A percentile compares a stretch with the other conserved stretches of the same genome.
Conservation (phyloP, 2,113 vertebrate species). For the Psephotus haematonotus region DNA sequence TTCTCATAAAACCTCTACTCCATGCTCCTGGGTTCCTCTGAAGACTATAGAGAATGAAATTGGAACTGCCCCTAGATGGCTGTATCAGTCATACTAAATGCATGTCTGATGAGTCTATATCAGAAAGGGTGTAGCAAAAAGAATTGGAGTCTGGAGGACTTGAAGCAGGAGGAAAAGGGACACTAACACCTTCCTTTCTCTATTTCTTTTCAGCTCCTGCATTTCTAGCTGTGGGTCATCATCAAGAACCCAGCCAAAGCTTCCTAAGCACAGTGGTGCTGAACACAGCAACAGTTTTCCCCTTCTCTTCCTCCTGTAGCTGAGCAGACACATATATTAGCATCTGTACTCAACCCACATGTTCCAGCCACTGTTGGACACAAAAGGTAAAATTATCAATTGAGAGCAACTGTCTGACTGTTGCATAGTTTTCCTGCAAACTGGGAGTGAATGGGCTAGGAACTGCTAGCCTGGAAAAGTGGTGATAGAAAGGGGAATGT, state of each 20-base stretch:
- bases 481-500: neutral
- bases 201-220: neutral
- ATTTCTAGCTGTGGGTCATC: neutral
- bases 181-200: neutral
- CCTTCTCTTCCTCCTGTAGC: neutral
- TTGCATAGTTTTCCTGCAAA: neutral
- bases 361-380: neutral
- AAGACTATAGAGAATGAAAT: neutral
- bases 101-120: neutral
- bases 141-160: neutral
- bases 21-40: neutral
- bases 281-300: neutral
- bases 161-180: neutral
- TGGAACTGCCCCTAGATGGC: neutral
- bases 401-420: neutral
- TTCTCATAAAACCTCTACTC: neutral
- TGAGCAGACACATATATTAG: neutral
- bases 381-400: neutral
- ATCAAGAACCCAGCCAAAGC: neutral
- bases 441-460: neutral
- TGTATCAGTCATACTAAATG: neutral
- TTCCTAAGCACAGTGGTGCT: neutral
- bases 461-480: neutral
- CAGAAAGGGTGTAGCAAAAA: neutral
- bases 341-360: neutral